Evolutionary conservation across 2,888 invertebrate genomes (phyloP), one percentile per base, ranked within the genome.

Genomic region (Rhogogaster chlorosoma): DNA sequence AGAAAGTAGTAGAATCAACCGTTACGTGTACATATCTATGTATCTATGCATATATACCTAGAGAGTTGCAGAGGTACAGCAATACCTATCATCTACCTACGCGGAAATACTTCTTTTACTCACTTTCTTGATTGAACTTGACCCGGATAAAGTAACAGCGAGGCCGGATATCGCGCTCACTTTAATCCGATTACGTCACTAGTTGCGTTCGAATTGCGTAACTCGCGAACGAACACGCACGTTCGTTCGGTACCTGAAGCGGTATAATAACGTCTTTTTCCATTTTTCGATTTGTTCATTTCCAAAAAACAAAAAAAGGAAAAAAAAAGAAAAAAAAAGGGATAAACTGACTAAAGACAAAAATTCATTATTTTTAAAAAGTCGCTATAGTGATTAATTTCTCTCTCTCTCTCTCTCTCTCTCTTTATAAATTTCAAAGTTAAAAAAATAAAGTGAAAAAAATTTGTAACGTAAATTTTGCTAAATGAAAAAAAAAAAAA

Each of bases 91-190:
- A 61, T 18, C 67, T 67, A 67, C 67, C 67, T 53, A 77, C 77
- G 26, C 45, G 77, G 77, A 77, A 77, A 53, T 53, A 32, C 22
- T 77, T 77, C 53, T 85, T 85, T 86, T 53, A 86, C 83, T 86
- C 86, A 87, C 86, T 87, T 87, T 89, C 88, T 88, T 88, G 75
- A 87, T 85, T 88, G 85, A 86, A 86, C 86, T 86, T 86, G 86
- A 84, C 84, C 85, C 42, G 38, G 3, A 80, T 80, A 61, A 49
- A 80, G 64, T 42, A 80, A 36, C 80, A 80, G 57, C 26, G n/a
- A 38, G 64, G 26, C 64, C 29, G 80, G 64, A 77, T 77, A 49
- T 77, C 77, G 45, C 77, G 53, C 53, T 77, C 36, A 42, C 80
- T 80, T 80, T 61, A 80, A 77, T 64, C 80, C 80, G 4, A 80